Percentiles rank a stretch among this genome's conserved stretches.
These are phyloP conservation scores for Sarcophaga variegata DNA, from an alignment of 2,888 invertebrate genomes.

Conservation along the genomic window DNA sequence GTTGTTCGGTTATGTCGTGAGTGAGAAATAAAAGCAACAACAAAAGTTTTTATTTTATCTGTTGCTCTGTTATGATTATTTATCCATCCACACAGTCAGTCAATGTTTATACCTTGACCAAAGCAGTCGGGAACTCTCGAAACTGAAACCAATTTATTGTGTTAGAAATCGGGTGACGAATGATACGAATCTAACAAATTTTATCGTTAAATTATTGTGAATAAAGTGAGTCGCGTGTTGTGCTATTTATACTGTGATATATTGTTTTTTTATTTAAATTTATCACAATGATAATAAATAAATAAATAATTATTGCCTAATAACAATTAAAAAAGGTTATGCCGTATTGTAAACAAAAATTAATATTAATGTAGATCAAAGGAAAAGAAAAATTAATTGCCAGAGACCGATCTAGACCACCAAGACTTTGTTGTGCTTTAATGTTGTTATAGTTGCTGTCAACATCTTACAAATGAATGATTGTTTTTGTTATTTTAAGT, in stretches of 20 bases:
- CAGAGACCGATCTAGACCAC: neutral
- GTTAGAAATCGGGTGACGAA: no score
- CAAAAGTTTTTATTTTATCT: constrained; percentile 29
- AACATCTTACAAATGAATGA: neutral
- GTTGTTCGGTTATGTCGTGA: constrained; percentile 3
- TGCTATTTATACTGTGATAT: no score
- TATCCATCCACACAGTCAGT: constrained; percentile 70
- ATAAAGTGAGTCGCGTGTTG: no score
- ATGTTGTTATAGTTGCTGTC: neutral
- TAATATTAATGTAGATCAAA: constrained; percentile 29
- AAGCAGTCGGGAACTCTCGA: constrained; percentile 71
- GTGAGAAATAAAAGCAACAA: constrained; percentile 22
- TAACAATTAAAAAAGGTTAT: constrained; percentile 36
- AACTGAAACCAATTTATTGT: no score
- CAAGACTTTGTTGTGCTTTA: neutral
- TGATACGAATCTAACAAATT: no score
- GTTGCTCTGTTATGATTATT: constrained; percentile 67
- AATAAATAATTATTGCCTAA: no score
- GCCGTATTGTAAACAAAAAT: neutral
- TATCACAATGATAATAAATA: constrained; percentile 41
- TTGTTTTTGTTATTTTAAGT: no score
- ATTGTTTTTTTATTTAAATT: neutral
- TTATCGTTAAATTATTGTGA: no score
- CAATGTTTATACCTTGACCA: constrained; percentile 78
- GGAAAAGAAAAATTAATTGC: no score